These are phyloP conservation scores for Brachyhypopomus gauderio DNA, from an alignment of 2,113 vertebrate genomes.

Conservation along the genomic window DNA sequence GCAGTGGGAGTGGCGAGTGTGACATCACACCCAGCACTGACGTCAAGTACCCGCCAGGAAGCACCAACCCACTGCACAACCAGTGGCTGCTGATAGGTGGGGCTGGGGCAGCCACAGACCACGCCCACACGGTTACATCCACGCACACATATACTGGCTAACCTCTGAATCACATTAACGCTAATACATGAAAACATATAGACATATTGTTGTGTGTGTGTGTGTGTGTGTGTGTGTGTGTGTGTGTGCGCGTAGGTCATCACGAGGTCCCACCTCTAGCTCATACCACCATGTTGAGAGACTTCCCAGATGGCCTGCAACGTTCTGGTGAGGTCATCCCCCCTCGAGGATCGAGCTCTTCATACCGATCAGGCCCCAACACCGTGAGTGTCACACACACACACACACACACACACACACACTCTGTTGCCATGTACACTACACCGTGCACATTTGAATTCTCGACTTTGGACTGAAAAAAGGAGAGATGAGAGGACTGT, in stretches of 20 bases:
- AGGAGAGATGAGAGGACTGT: too few relatives aligned
- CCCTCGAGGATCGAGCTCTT: slow-evolving; percentile 54
- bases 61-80: slow-evolving; percentile 78
- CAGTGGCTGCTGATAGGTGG: slow-evolving; percentile 95
- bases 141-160: background rate
- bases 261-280: slow-evolving; percentile 89
- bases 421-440: background rate
- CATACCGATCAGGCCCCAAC: slow-evolving; percentile 46
- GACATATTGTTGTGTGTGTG: background rate
- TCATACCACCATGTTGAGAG: slow-evolving; percentile 91
- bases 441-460: too few relatives aligned
- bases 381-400: slow-evolving; percentile 41
- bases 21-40: slow-evolving; percentile 88
- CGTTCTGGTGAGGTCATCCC: slow-evolving; percentile 75
- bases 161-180: too few relatives aligned
- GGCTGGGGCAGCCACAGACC: too few relatives aligned
- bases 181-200: too few relatives aligned
- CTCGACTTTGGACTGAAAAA: too few relatives aligned
- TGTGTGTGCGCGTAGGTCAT: slow-evolving; percentile 76
- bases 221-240: slow-evolving; percentile 31
- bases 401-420: background rate
- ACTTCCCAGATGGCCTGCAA: slow-evolving; percentile 78
- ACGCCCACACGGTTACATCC: background rate
- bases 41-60: slow-evolving; percentile 88
- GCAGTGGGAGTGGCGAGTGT: slow-evolving; percentile 81